Evolutionary conservation across 1,140 invertebrate genomes (phyloP).

Genomic region (Drosophila kurseongensis): DNA sequence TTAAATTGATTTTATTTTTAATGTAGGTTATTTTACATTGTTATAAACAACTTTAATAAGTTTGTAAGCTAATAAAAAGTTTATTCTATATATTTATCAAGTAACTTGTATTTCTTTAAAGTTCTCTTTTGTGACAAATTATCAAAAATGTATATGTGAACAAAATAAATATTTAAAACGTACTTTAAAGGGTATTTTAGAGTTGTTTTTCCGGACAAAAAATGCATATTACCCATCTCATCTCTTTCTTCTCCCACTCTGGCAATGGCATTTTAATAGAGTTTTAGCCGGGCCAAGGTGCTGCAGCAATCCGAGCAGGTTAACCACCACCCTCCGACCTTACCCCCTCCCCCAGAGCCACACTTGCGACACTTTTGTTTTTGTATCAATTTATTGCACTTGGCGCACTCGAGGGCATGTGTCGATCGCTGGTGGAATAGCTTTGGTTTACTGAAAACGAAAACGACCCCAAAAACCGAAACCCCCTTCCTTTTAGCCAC

Average conservation of each 20-base stretch:
- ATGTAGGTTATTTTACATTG: too few species aligned
- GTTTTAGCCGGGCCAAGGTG: conserved; percentile 30
- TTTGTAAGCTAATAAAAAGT: too few species aligned
- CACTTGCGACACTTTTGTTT: conserved; percentile 14
- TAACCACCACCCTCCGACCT: neutral
- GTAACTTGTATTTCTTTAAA: too few species aligned
- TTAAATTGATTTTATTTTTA: too few species aligned
- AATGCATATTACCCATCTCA: neutral
- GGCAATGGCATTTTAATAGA: conserved; percentile 46
- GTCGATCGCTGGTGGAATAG: conserved; percentile 25
- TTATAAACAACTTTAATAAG: too few species aligned
- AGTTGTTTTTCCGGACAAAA: neutral
- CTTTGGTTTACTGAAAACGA: conserved; percentile 34
- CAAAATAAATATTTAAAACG: neutral
- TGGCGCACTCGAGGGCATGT: conserved; percentile 39
- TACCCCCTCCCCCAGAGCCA: neutral
- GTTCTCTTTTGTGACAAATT: too few species aligned
- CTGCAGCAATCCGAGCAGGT: neutral
- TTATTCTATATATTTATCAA: too few species aligned
- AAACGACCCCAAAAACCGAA: conserved; percentile 13
- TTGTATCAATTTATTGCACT: conserved; percentile 50
- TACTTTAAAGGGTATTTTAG: conserved; percentile 4
- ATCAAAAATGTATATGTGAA: too few species aligned
- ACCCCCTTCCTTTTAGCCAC: neutral
- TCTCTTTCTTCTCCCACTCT: conserved; percentile 1